Conservation (phyloP, 1,140 invertebrate species). For the Drosophila sturtevanti region DNA sequence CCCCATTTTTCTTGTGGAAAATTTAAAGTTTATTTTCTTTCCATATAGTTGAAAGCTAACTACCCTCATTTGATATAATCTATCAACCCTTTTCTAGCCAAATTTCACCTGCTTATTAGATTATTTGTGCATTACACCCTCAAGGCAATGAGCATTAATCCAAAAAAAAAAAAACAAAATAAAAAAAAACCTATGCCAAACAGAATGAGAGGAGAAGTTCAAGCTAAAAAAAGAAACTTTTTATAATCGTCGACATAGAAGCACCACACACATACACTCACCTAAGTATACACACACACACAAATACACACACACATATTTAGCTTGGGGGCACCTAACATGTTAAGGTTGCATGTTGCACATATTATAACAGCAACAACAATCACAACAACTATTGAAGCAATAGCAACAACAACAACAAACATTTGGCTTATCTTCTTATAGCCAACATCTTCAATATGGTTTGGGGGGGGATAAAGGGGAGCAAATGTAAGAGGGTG, state of each 20-base stretch:
- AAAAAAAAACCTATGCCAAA: too few relatives aligned
- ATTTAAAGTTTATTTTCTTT: too few relatives aligned
- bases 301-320: constrained; percentile 7
- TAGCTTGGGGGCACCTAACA: constrained; percentile 51
- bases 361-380: constrained; percentile 34
- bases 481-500: neutral
- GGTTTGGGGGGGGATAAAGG: neutral
- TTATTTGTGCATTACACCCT: constrained; percentile 74
- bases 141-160: constrained; percentile 66
- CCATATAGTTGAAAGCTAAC: neutral
- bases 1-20: too few relatives aligned
- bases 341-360: constrained; percentile 76
- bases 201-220: neutral
- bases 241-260: neutral
- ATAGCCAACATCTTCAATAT: constrained; percentile 53
- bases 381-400: constrained; percentile 1
- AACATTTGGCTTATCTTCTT: constrained; percentile 68
- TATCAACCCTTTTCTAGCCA: constrained; percentile 40
- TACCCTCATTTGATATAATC: constrained; percentile 29
- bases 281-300: too few relatives aligned
- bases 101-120: constrained; percentile 74
- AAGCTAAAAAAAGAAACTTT: neutral
- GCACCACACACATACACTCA: neutral
- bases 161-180: constrained; percentile 16
- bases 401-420: constrained; percentile 37